Base-by-base conservation (phyloP, 2,888 invertebrate species). In the Allacma fusca region DNA sequence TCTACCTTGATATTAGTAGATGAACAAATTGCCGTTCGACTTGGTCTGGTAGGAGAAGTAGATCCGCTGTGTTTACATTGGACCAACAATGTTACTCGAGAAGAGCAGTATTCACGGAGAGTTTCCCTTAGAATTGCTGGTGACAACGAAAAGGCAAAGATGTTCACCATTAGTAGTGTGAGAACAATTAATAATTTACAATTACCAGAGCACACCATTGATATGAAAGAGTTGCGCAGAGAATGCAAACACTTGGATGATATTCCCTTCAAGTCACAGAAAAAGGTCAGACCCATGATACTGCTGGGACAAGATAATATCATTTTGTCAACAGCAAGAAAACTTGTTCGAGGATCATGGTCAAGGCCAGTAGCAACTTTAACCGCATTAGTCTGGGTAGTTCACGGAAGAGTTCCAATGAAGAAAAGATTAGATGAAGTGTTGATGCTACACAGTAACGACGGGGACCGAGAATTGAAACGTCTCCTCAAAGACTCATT, bases 1-100 rank as follows among this genome's bases (percentile, higher is more conserved):
- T 57, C 79, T 9, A 44, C 76, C 0, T 1, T 26, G 1, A 77
- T 80, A 0, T 9, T 80, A 12, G 43, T 80, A 0, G 78, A 78
- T 29, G 44, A 44, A 16, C 21, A 16, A 19, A 4, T 78, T 0
- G 80, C 81, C 0, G 29, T 75, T 1, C 1, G 23, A 29, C 16
- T 81, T 23, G 68, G 73, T 24, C 34, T 77, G 9, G 50, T 40
- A 7, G 81, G 79, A 28, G 12, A 19, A 57, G 68, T 16, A 1
- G 21, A 40, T 40, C 40, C 40, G 13, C 13, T 40, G 40, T 40
- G 12, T 5, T n/a, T 19, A 59, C 65, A 44, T 9, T 12, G 24
- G 71, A 79, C 34, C 19, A 59, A 12, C 40, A 13, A 40, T 40
- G 40, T 40, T 9, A 40, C 40, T 9, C 5, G n/a, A 40, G 40